These are phyloP conservation scores for Cirrhinus mrigala DNA, from an alignment of 2,797 vertebrate species.

Conservation along the genomic window DNA sequence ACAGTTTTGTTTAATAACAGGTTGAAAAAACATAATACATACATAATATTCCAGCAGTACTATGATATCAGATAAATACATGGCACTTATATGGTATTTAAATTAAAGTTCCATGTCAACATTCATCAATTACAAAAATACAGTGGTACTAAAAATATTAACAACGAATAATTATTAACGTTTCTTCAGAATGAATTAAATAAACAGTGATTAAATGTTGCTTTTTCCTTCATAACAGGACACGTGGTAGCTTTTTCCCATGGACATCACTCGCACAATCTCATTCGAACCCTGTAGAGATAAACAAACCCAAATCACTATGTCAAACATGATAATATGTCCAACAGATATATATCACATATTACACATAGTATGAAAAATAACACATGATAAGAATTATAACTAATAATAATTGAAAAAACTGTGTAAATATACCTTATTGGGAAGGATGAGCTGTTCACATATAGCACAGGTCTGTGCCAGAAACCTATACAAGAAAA, in stretches of 20 bases:
- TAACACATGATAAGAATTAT: conserved; percentile 60
- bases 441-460: conserved; percentile 84
- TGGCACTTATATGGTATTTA: background rate
- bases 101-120: background rate
- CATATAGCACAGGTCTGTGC: conserved; percentile 86
- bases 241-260: conserved; percentile 86
- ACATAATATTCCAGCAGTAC: background rate
- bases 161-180: background rate
- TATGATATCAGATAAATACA: background rate
- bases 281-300: conserved; percentile 85
- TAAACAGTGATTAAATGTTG: conserved; percentile 34
- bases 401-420: background rate
- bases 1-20: background rate
- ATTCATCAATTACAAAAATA: background rate
- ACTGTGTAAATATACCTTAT: conserved; percentile 68
- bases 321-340: background rate
- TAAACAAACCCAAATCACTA: conserved; percentile 35
- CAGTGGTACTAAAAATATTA: background rate
- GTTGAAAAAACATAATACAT: background rate
- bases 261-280: conserved; percentile 87
- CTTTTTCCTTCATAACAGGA: conserved; percentile 79
- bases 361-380: background rate
- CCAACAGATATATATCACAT: background rate
- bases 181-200: background rate
- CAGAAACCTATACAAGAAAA: conserved; percentile 74